A percentile compares a stretch with the other conserved stretches of the same genome.
phyloP scores from a whole-genome alignment of 2,888 invertebrate species.

The Phyto melanocephala region DNA sequence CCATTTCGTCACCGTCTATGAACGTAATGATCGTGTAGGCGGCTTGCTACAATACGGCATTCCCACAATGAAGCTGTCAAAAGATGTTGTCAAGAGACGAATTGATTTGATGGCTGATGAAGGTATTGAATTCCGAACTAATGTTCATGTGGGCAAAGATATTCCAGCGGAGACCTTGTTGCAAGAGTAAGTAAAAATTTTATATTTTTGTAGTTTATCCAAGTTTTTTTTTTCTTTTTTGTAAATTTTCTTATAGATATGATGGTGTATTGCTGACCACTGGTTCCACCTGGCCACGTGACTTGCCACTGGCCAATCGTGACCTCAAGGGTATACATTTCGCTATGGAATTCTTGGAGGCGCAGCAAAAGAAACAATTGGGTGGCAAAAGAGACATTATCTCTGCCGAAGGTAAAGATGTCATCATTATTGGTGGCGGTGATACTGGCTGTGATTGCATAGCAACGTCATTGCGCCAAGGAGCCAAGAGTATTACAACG shows the following conservation, averaged over 20 bases:
- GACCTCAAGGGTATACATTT: slow-evolving; percentile 96
- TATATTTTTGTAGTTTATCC: background rate
- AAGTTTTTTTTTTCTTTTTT: background rate
- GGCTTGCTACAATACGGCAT: slow-evolving; percentile 98
- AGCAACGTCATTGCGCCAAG: slow-evolving; percentile 96
- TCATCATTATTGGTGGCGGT: slow-evolving; percentile 93
- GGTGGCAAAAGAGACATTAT: slow-evolving; percentile 83
- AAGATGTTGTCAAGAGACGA: slow-evolving; percentile 93
- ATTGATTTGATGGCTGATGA: slow-evolving; percentile 92
- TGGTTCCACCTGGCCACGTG: slow-evolving; percentile 98
- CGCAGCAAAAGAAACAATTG: slow-evolving; percentile 96
- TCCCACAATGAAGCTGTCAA: slow-evolving; percentile 98
- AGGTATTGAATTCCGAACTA: slow-evolving; percentile 93
- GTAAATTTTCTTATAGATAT: slow-evolving; percentile 80
- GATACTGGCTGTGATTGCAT: slow-evolving; percentile 99
- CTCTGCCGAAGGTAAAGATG: slow-evolving; percentile 94
- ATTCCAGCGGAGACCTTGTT: slow-evolving; percentile 87
- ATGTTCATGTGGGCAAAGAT: slow-evolving; percentile 94
- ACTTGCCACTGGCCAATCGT: slow-evolving; percentile 91
- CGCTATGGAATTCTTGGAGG: slow-evolving; percentile 98
- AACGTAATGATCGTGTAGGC: slow-evolving; percentile 96
- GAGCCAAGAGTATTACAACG: slow-evolving; percentile 91
- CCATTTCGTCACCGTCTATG: slow-evolving; percentile 97
- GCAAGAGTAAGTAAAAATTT: slow-evolving; percentile 80
- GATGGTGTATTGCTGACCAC: slow-evolving; percentile 94